Base-by-base conservation (phyloP, 2,888 invertebrate species). In the Sussaba pulchella region DNA sequence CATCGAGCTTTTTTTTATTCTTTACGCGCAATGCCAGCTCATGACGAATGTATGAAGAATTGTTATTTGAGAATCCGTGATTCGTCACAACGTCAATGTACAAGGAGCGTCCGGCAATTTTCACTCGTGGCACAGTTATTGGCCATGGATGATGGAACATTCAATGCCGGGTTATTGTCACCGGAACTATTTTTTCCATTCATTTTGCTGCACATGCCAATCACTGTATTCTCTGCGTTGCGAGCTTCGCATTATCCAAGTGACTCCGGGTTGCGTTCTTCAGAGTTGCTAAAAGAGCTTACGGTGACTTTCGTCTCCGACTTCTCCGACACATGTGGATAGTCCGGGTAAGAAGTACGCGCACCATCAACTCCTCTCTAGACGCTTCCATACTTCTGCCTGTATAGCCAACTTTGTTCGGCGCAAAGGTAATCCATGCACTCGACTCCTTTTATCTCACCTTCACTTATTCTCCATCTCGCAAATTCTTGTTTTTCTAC, bases 41-140 rank as follows among this genome's bases (percentile, higher is more conserved):
- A 73, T 78, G 78, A 78, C 78, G 78, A 78, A 78, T 78, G 73
- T 78, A 36, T 69, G 63, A 73, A 67, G 61, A 67, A 63, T 70
- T 70, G 69, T 70, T 50, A 76, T 69, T 69, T 63, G 67, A 78
- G 78, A 78, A 78, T 54, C 61, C 45, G 52, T 19, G 41, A 73
- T 78, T 73, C 69, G 72, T 63, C 73, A 54, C 59, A 12, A 1
- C 26, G 4, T 3, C 14, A 57, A 39, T 4, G 61, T 8, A 39
- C n/a, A 21, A 61, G 61, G 4, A 21, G 12, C 21, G 9, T 21
- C 36, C 12, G 9, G 36, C 36, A 39, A 39, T 9, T 10, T 12
- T 17, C n/a, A 10, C 17, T 10, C 14, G 31, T 31, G 9, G 14
- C 4, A 21, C 39, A 21, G 39, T 24, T 4, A 52, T 67, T 52